Evolutionary conservation across 2,888 invertebrate species (phyloP).

Genomic region (Blastobasis adustella): DNA sequence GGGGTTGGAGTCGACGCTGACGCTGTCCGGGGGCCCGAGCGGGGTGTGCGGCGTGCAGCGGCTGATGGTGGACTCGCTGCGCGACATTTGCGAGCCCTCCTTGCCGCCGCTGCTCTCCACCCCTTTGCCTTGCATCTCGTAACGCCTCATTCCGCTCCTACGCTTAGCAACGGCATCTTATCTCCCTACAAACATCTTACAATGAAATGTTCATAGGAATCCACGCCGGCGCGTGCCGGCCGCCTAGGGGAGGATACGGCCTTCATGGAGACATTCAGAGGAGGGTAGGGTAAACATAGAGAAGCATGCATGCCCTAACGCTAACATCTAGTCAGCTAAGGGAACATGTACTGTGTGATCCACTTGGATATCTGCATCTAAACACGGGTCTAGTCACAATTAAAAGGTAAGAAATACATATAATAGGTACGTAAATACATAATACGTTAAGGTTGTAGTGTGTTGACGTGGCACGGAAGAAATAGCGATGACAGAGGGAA

Average conservation of each 20-base stretch:
- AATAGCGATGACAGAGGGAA: slow-evolving; percentile 11
- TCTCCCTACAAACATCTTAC: slow-evolving; percentile 61
- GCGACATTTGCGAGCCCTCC: slow-evolving; percentile 77
- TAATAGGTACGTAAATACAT: slow-evolving; percentile 22
- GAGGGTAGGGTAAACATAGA: slow-evolving; percentile 50
- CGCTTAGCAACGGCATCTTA: slow-evolving; percentile 63
- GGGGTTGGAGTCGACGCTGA: slow-evolving; percentile 89
- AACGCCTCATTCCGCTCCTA: slow-evolving; percentile 63
- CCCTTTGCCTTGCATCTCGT: slow-evolving; percentile 59
- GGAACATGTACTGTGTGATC: slow-evolving; percentile 36
- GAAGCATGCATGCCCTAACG: slow-evolving; percentile 66
- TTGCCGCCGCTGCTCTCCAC: slow-evolving; percentile 49
- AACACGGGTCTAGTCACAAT: slow-evolving; percentile 43
- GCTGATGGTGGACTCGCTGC: slow-evolving; percentile 82
- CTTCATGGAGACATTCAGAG: slow-evolving; percentile 39
- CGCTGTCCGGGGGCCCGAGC: slow-evolving; percentile 79
- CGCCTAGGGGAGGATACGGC: slow-evolving; percentile 38
- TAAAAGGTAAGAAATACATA: slow-evolving; percentile 18
- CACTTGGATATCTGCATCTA: slow-evolving; percentile 45
- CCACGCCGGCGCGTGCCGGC: slow-evolving; percentile 39
- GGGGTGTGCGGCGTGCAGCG: slow-evolving; percentile 67
- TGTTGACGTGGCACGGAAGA: slow-evolving; percentile 18
- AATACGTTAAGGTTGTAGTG: slow-evolving; percentile 18
- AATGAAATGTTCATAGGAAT: slow-evolving; percentile 52
- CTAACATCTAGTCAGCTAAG: slow-evolving; percentile 59